Evolutionary conservation across 2,113 vertebrate species (phyloP).

Genomic region (Nothobranchius furzeri): DNA sequence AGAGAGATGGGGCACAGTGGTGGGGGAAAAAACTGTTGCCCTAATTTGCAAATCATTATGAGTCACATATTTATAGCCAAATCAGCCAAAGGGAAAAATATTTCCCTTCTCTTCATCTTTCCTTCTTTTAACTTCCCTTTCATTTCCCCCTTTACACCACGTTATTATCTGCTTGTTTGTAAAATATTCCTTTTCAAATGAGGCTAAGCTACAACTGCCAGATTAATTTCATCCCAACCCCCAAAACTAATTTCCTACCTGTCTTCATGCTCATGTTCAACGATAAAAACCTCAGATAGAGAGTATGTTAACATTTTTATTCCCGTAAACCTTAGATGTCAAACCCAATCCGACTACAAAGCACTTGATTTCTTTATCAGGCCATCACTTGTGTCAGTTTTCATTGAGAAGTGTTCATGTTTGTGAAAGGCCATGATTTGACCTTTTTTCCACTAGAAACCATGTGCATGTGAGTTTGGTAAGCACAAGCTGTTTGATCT

Average conservation of each 20-base stretch:
- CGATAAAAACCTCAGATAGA: neutral
- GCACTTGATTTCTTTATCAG: neutral
- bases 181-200: conserved; percentile 33
- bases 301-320: neutral
- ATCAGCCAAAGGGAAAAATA: conserved; percentile 64
- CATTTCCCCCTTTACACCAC: conserved; percentile 21
- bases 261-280: neutral
- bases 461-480: too few relatives aligned
- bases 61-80: conserved; percentile 72
- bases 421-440: neutral
- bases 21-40: conserved; percentile 34
- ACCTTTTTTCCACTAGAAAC: neutral
- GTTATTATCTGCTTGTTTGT: conserved; percentile 24
- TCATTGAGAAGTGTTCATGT: neutral
- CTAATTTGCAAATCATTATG: conserved; percentile 77
- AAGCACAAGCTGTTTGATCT: too few relatives aligned
- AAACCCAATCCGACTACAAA: neutral
- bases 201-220: neutral
- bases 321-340: neutral
- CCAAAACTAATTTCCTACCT: conserved; percentile 1
- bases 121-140: conserved; percentile 35
- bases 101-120: conserved; percentile 25
- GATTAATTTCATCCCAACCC: neutral
- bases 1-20: neutral
- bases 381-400: too few relatives aligned